Percentiles rank a stretch among this genome's conserved stretches.
phyloP scores from a whole-genome alignment of 2,797 vertebrate genomes.

The Rhabdophis nuchalis region DNA sequence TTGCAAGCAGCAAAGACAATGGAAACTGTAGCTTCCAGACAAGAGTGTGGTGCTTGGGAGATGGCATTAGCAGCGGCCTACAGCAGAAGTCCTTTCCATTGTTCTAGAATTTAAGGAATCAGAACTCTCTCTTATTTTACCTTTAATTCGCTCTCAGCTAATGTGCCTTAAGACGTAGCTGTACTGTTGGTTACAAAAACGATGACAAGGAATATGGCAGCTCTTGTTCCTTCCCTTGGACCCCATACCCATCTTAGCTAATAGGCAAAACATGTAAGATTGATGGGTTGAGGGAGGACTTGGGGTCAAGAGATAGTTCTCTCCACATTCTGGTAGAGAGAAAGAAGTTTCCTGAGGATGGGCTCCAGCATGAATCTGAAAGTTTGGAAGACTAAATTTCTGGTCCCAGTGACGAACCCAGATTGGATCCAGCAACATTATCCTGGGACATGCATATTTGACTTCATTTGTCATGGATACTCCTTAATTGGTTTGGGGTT shows the following conservation, averaged over 20 bases:
- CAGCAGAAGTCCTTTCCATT: slow-evolving; percentile 9
- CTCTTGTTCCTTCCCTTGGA: neutral
- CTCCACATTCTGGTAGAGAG: neutral
- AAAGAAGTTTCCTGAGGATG: neutral
- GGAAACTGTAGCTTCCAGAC: slow-evolving; percentile 57
- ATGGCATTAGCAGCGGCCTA: neutral
- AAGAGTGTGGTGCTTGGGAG: slow-evolving; percentile 25
- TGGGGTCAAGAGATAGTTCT: neutral
- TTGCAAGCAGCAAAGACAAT: slow-evolving; percentile 60
- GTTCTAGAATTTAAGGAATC: neutral
- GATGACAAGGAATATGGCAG: neutral
- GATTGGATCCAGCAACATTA: neutral
- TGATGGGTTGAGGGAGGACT: neutral
- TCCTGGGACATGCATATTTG: neutral
- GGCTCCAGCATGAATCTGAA: neutral
- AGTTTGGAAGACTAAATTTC: neutral
- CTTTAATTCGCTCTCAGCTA: neutral
- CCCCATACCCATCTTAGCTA: neutral
- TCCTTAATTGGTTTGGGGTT: neutral
- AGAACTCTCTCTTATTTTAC: neutral
- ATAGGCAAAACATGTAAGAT: neutral
- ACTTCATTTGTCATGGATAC: neutral
- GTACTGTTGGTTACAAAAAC: neutral
- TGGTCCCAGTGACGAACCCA: neutral
- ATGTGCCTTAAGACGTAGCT: neutral